Conservation (phyloP, 2,113 vertebrate genomes). For the Microtus oregoni region DNA sequence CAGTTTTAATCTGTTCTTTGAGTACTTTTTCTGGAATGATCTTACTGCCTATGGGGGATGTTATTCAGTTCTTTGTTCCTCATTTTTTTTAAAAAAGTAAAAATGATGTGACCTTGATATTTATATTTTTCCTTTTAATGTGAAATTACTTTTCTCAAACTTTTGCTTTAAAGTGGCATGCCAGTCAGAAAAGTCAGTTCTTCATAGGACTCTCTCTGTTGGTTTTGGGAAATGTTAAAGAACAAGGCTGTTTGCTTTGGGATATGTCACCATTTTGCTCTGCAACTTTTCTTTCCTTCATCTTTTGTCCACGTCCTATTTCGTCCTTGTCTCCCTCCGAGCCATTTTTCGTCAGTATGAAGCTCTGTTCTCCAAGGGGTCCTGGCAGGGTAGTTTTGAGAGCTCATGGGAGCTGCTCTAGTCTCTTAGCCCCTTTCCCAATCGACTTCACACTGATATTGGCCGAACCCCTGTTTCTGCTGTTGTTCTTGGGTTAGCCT, state of each 20-base stretch:
- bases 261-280: background rate
- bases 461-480: background rate
- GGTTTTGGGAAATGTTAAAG: background rate
- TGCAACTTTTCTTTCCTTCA: background rate
- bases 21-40: background rate
- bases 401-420: background rate
- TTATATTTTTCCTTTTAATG: constrained; percentile 49
- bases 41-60: constrained; percentile 4
- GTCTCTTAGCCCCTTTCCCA: background rate
- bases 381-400: background rate
- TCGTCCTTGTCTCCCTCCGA: background rate
- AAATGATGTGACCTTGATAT: constrained; percentile 23
- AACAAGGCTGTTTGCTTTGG: constrained; percentile 12
- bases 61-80: constrained; percentile 32
- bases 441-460: background rate
- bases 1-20: constrained; percentile 30
- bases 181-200: background rate
- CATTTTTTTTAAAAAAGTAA: background rate
- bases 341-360: background rate
- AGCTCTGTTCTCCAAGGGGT: background rate
- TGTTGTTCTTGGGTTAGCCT: background rate
- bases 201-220: constrained; percentile 6
- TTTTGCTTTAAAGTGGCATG: constrained; percentile 26
- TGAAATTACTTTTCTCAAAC: constrained; percentile 50
- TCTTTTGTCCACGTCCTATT: background rate